phyloP scores from a whole-genome alignment of 2,797 vertebrate genomes.

The Rhyacichthys aspro region DNA sequence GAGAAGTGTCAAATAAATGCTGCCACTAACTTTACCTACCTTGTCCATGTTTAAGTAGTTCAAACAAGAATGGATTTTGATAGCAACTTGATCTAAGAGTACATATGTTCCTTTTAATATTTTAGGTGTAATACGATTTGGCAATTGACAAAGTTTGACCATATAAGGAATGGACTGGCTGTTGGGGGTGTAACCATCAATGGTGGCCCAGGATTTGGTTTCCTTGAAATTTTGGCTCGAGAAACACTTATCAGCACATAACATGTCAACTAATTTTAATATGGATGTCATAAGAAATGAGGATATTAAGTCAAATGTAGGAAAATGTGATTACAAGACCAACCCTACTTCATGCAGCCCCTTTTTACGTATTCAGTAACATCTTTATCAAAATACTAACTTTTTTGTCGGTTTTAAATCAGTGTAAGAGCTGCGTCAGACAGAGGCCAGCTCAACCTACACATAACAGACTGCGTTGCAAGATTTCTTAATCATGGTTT shows the following conservation, averaged over 20 bases:
- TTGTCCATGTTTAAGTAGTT: background rate
- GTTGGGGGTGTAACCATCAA: conserved; percentile 22
- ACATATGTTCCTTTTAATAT: background rate
- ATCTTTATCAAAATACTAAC: background rate
- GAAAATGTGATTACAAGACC: no score
- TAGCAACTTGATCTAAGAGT: background rate
- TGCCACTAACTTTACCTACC: background rate
- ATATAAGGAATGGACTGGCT: conserved; percentile 27
- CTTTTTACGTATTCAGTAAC: background rate
- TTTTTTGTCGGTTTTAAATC: background rate
- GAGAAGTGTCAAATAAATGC: background rate
- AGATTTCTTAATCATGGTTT: conserved; percentile 41
- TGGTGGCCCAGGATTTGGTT: conserved; percentile 3
- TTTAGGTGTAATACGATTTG: background rate
- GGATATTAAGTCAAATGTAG: no score
- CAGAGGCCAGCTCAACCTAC: conserved; percentile 51
- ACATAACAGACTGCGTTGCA: conserved; percentile 53
- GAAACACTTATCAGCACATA: conserved; percentile 6
- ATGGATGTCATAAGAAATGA: no score
- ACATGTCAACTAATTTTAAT: background rate
- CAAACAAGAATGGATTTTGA: background rate
- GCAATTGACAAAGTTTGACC: conserved; percentile 17
- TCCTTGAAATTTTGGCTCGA: conserved; percentile 10
- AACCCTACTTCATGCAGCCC: no score
- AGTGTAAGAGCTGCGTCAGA: conserved; percentile 14